phyloP scores from a whole-genome alignment of 2,113 vertebrate species.

The Cynocephalus volans region DNA sequence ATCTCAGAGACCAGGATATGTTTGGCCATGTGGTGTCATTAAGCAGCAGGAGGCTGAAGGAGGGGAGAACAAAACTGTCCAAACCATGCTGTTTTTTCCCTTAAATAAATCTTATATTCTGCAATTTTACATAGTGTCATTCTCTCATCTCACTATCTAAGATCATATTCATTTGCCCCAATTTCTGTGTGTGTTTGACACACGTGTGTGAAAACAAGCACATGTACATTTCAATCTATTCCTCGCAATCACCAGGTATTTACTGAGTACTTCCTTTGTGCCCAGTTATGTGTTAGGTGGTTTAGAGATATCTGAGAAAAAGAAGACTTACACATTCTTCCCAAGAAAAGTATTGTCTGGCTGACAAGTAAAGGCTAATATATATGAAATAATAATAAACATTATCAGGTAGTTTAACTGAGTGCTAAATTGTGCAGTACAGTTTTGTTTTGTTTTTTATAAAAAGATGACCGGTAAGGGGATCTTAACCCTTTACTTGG shows the following conservation, averaged over 20 bases:
- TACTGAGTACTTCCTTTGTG: conserved; percentile 25
- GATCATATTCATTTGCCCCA: background rate
- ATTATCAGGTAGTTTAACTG: background rate
- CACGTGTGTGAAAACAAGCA: conserved; percentile 63
- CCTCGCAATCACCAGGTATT: conserved; percentile 24
- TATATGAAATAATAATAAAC: conserved; percentile 49
- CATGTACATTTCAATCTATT: conserved; percentile 21
- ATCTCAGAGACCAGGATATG: conserved; percentile 33
- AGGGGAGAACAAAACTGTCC: conserved; percentile 68
- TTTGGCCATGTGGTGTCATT: conserved; percentile 55
- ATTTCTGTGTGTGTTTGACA: conserved; percentile 22
- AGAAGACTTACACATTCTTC: conserved; percentile 34
- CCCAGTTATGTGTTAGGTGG: conserved; percentile 30
- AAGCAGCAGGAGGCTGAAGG: conserved; percentile 62
- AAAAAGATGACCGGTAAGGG: too few relatives aligned
- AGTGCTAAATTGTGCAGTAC: background rate
- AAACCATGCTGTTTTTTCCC: conserved; percentile 56
- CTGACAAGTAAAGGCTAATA: conserved; percentile 6
- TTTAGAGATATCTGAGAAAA: conserved; percentile 53
- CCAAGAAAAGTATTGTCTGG: conserved; percentile 46
- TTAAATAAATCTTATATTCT: conserved; percentile 81
- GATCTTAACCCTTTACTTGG: too few relatives aligned
- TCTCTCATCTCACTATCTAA: conserved; percentile 74
- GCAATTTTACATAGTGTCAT: conserved; percentile 76
- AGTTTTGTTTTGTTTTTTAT: background rate